phyloP scores from a whole-genome alignment of 1,140 invertebrate genomes.

The Melitaea cinxia region DNA sequence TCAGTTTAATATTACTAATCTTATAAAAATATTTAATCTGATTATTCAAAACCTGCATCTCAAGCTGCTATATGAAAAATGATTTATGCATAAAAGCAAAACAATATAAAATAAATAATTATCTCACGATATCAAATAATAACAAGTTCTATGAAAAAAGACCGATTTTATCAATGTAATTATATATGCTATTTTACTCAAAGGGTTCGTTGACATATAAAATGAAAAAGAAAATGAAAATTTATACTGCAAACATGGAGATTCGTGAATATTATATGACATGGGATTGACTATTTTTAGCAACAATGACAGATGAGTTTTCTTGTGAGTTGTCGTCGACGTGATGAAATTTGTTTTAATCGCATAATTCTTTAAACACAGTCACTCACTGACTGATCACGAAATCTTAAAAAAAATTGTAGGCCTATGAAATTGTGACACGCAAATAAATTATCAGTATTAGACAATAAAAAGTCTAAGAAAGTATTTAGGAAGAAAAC shows the following conservation, averaged over 20 bases:
- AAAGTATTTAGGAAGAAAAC: no score
- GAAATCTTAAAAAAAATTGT: no score
- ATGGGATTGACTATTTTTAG: not conserved
- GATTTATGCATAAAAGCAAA: not conserved
- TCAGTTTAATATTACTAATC: no score
- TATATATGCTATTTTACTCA: not conserved
- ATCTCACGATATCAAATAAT: slow-evolving; percentile 11
- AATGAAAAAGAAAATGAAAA: not conserved
- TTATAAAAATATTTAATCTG: no score
- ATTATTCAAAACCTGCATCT: slow-evolving; percentile 19
- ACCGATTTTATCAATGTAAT: not conserved
- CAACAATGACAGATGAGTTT: not conserved
- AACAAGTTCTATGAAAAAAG: slow-evolving; percentile 8
- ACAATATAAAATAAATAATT: slow-evolving; percentile 8
- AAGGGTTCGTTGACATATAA: slow-evolving; percentile 16
- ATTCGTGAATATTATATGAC: not conserved
- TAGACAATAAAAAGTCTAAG: no score
- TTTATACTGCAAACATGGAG: not conserved
- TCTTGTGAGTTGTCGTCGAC: not conserved
- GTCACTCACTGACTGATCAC: no score
- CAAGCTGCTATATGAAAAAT: not conserved
- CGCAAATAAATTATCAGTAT: no score
- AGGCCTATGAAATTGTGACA: no score
- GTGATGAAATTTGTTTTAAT: not conserved
- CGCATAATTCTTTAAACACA: no score